Conservation (phyloP, 1,140 invertebrate species). For the Centruroides sculpturatus region DNA sequence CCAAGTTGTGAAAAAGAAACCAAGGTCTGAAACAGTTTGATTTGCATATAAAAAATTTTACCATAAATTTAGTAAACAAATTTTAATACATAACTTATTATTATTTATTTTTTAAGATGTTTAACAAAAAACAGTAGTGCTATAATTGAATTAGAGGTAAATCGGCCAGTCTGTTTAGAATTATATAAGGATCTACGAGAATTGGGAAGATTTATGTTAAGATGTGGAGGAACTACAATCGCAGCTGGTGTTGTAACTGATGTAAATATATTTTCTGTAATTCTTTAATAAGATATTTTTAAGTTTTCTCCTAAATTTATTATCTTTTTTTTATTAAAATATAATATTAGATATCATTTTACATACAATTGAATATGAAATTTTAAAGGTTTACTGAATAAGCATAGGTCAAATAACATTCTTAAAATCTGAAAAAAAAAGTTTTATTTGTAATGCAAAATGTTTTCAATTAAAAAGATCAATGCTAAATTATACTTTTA, state of each 20-base stretch:
- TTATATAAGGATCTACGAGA: slow-evolving; percentile 82
- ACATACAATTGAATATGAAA: too few relatives aligned
- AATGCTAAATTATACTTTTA: too few relatives aligned
- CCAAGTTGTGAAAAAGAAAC: slow-evolving; percentile 77
- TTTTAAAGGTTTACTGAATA: too few relatives aligned
- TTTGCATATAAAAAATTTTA: too few relatives aligned
- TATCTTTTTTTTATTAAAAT: too few relatives aligned
- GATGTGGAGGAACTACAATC: slow-evolving; percentile 73
- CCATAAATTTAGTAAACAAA: background rate
- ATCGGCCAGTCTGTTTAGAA: slow-evolving; percentile 75
- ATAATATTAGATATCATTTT: too few relatives aligned
- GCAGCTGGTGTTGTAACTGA: slow-evolving; percentile 83
- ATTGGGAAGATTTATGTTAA: slow-evolving; percentile 77
- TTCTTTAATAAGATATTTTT: background rate
- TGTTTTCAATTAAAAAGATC: too few relatives aligned
- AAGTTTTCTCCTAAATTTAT: background rate
- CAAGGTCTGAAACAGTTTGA: slow-evolving; percentile 37
- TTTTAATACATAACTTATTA: background rate
- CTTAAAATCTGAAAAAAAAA: too few relatives aligned
- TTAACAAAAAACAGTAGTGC: slow-evolving; percentile 80
- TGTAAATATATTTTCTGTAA: slow-evolving; percentile 21
- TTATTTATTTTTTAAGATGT: slow-evolving; percentile 33
- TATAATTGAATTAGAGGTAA: slow-evolving; percentile 72
- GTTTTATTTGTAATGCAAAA: too few relatives aligned
- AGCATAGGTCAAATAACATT: too few relatives aligned